Evolutionary conservation across 1,140 invertebrate genomes (phyloP).

Genomic region (Phenacoccus solenopsis): DNA sequence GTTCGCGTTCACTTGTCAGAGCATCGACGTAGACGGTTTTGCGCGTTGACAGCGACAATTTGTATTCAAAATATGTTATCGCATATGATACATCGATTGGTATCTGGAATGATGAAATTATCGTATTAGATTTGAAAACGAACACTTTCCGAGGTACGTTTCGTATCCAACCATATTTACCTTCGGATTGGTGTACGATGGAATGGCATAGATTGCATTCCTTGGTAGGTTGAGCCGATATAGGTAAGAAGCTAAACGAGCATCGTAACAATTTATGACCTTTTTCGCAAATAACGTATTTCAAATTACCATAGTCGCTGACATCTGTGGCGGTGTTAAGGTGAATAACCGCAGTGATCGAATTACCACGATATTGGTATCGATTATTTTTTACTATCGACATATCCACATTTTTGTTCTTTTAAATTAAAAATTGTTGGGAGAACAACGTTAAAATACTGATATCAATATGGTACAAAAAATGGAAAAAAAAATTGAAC

Average conservation of each 20-base stretch:
- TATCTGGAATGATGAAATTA: background rate
- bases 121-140: background rate
- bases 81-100: background rate
- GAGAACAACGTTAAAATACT: too few relatives aligned
- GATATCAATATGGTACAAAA: too few relatives aligned
- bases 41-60: too few relatives aligned
- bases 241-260: background rate
- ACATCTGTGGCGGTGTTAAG: background rate
- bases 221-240: background rate
- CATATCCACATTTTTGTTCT: too few relatives aligned
- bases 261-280: background rate
- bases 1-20: too few relatives aligned
- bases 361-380: too few relatives aligned
- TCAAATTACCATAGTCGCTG: background rate
- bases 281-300: background rate
- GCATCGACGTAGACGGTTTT: too few relatives aligned
- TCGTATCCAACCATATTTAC: background rate
- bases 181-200: background rate
- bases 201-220: background rate
- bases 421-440: too few relatives aligned
- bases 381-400: too few relatives aligned
- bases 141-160: background rate
- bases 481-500: too few relatives aligned
- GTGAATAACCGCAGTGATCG: background rate
- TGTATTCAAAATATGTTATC: background rate